A percentile compares a stretch with the other conserved stretches of the same genome.
phyloP scores from a whole-genome alignment of 2,888 invertebrate species.

The Protophormia terraenovae region DNA sequence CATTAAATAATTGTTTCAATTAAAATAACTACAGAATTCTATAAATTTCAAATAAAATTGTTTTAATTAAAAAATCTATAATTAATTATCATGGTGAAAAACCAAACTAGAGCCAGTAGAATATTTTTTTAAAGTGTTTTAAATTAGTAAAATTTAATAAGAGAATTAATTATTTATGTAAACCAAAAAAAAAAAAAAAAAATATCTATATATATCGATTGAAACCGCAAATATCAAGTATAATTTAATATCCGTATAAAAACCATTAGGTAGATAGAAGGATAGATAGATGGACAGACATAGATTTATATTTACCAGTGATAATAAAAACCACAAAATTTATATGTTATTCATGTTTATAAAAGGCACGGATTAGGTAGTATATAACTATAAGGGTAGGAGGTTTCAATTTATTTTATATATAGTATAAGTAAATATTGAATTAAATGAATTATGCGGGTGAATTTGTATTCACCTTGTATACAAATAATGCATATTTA shows the following conservation, averaged over 20 bases:
- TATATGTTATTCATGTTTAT: no score
- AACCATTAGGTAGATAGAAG: background rate
- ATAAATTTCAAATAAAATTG: background rate
- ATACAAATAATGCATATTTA: background rate
- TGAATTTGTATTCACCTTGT: background rate
- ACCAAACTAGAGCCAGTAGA: background rate
- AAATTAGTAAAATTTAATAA: conserved; percentile 4
- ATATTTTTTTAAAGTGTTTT: background rate
- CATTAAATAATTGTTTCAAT: conserved; percentile 22
- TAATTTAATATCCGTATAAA: background rate
- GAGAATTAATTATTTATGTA: background rate
- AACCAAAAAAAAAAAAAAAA: background rate
- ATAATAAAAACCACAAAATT: conserved; percentile 29
- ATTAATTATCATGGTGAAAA: background rate
- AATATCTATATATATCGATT: background rate
- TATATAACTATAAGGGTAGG: no score
- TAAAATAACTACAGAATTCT: background rate
- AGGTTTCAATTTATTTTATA: no score
- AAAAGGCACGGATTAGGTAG: no score
- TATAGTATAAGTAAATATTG: conserved; percentile 16
- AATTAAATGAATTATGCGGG: background rate
- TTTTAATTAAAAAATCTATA: conserved; percentile 3
- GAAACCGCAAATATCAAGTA: conserved; percentile 7
- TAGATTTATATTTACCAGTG: background rate
- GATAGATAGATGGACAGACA: background rate